Conservation (phyloP, 2,888 invertebrate genomes). For the Nemotelus pantherinus region DNA sequence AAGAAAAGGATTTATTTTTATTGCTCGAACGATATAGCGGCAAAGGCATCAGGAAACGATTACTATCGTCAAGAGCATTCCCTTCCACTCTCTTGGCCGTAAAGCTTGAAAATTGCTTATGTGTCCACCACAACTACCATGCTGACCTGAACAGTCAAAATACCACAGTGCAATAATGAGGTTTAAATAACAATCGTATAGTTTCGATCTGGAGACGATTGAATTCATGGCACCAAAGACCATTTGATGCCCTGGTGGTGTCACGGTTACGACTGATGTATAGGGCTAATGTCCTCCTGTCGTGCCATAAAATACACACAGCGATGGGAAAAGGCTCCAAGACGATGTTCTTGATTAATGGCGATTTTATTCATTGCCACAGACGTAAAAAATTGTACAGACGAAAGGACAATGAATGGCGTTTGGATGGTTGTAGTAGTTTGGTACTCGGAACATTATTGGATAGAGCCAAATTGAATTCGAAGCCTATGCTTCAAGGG, state of each 20-base stretch:
- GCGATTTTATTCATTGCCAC: conserved; percentile 37
- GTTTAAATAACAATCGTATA: conserved; percentile 19
- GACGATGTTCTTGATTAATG: conserved; percentile 38
- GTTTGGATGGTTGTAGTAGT: not conserved
- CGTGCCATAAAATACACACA: no score
- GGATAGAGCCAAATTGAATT: conserved; percentile 37
- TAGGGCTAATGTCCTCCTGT: no score
- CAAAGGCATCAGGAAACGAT: conserved; percentile 23
- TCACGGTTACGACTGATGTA: no score
- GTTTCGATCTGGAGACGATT: conserved; percentile 17
- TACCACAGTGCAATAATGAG: conserved; percentile 23
- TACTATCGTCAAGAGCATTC: not conserved
- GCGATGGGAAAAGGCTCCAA: not conserved
- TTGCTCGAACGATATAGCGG: conserved; percentile 10
- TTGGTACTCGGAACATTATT: not conserved
- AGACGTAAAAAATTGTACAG: not conserved
- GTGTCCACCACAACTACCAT: not conserved
- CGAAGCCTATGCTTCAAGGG: not conserved
- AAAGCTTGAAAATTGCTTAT: conserved; percentile 8
- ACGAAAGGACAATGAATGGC: not conserved
- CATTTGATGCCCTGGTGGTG: no score
- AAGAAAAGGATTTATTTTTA: conserved; percentile 40
- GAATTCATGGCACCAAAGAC: not conserved
- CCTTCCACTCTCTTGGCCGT: not conserved
- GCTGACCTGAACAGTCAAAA: conserved; percentile 11